Conservation (phyloP, 2,113 vertebrate species). For the Chloebia gouldiae region DNA sequence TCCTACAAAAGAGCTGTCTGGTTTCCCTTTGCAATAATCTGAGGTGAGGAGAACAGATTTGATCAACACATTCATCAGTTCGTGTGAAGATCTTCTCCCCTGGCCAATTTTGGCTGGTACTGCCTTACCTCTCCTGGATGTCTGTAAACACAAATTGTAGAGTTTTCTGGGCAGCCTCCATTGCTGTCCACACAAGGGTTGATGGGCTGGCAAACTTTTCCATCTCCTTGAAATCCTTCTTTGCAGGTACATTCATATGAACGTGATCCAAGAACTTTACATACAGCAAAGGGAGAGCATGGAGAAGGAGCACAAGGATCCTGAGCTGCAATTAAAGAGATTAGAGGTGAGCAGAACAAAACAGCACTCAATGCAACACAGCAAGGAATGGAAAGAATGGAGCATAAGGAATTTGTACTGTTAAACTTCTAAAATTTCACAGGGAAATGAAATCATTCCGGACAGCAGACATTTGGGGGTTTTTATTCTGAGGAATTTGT, state of each 20-base stretch:
- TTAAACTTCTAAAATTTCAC: background rate
- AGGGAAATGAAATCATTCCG: background rate
- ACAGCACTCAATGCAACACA: background rate
- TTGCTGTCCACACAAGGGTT: slow-evolving; percentile 83
- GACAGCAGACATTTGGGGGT: background rate
- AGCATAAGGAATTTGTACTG: background rate
- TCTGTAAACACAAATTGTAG: slow-evolving; percentile 80
- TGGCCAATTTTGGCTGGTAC: background rate
- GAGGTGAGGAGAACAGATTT: background rate
- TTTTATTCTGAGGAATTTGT: background rate
- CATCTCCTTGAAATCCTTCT: slow-evolving; percentile 82
- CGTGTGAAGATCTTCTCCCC: background rate
- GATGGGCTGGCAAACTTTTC: slow-evolving; percentile 80
- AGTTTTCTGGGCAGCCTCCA: slow-evolving; percentile 85
- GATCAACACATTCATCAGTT: background rate
- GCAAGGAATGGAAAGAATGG: background rate
- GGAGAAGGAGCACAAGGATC: slow-evolving; percentile 74
- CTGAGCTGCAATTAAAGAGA: slow-evolving; percentile 50
- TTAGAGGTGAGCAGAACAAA: background rate
- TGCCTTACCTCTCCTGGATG: slow-evolving; percentile 82
- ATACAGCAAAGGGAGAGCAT: slow-evolving; percentile 81
- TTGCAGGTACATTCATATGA: slow-evolving; percentile 81
- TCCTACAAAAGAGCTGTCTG: background rate
- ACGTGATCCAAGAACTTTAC: slow-evolving; percentile 64
- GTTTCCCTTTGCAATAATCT: background rate